Conservation (phyloP, 2,797 vertebrate genomes). For the Acestrorhynchus altus region DNA sequence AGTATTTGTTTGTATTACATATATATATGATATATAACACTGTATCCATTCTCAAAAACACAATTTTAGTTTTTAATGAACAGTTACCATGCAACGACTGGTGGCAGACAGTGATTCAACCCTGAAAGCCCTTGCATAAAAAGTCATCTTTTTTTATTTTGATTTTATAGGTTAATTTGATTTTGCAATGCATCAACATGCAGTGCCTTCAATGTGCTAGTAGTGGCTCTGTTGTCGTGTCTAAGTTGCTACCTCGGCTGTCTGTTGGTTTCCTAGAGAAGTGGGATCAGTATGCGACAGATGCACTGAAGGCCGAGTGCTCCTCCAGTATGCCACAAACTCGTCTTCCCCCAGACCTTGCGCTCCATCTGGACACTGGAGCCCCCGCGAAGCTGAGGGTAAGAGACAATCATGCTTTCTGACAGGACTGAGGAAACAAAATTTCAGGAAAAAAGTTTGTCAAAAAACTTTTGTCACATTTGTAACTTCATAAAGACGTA, state of each 20-base stretch:
- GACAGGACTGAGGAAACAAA: neutral
- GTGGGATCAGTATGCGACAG: conserved; percentile 97
- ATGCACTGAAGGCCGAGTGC: conserved; percentile 88
- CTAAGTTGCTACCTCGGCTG: conserved; percentile 82
- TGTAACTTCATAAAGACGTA: too few species aligned
- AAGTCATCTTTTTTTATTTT: too few species aligned
- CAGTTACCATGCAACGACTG: too few species aligned
- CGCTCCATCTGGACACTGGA: conserved; percentile 95
- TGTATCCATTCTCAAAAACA: too few species aligned
- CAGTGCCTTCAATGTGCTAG: neutral
- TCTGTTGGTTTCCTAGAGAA: conserved; percentile 99
- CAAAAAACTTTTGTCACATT: neutral
- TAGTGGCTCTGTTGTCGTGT: conserved; percentile 61
- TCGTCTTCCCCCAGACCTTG: conserved; percentile 95
- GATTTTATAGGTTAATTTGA: too few species aligned
- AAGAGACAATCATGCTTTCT: conserved; percentile 51
- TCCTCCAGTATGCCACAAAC: conserved; percentile 92
- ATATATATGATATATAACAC: too few species aligned
- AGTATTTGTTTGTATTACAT: too few species aligned
- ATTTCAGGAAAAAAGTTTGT: neutral
- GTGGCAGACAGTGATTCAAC: too few species aligned
- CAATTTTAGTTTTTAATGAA: too few species aligned
- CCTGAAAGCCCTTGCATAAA: too few species aligned
- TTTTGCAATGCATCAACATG: neutral
- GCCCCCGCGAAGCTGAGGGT: conserved; percentile 97